These are phyloP conservation scores for Tetragnatha versicolor DNA, from an alignment of 1,140 invertebrate species.

Conservation along the genomic window DNA sequence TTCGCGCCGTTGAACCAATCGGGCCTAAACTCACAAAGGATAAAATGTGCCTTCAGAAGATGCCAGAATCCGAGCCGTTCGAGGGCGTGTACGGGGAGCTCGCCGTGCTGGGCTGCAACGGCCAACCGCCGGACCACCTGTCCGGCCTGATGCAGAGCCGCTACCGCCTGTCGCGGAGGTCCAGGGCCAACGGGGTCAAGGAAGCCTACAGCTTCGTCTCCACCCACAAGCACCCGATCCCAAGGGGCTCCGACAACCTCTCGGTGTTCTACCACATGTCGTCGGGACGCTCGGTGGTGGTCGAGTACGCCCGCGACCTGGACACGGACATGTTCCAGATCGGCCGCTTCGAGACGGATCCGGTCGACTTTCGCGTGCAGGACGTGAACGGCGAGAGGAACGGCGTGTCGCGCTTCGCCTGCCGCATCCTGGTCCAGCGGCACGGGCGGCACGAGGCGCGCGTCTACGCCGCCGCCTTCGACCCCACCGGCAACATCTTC, in stretches of 20 bases:
- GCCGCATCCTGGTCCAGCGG: slow-evolving; percentile 92
- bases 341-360: slow-evolving; percentile 93
- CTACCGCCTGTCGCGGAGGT: not conserved
- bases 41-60: no score
- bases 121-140: not conserved
- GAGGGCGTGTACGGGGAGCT: slow-evolving; percentile 25
- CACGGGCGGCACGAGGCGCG: slow-evolving; percentile 80
- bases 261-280: slow-evolving; percentile 10
- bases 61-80: no score
- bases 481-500: slow-evolving; percentile 97
- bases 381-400: slow-evolving; percentile 83
- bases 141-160: not conserved
- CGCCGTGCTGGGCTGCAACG: slow-evolving; percentile 34
- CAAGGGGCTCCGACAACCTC: not conserved
- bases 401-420: slow-evolving; percentile 93
- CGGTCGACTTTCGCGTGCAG: slow-evolving; percentile 99
- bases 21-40: no score
- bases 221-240: not conserved
- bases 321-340: slow-evolving; percentile 99
- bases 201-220: not conserved
- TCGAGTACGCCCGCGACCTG: slow-evolving; percentile 92
- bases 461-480: slow-evolving; percentile 98
- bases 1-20: no score
- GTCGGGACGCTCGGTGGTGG: slow-evolving; percentile 77
- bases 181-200: slow-evolving; percentile 13